Evolutionary conservation across 2,797 vertebrate genomes (phyloP).

Genomic region (Epinephelus malabaricus): DNA sequence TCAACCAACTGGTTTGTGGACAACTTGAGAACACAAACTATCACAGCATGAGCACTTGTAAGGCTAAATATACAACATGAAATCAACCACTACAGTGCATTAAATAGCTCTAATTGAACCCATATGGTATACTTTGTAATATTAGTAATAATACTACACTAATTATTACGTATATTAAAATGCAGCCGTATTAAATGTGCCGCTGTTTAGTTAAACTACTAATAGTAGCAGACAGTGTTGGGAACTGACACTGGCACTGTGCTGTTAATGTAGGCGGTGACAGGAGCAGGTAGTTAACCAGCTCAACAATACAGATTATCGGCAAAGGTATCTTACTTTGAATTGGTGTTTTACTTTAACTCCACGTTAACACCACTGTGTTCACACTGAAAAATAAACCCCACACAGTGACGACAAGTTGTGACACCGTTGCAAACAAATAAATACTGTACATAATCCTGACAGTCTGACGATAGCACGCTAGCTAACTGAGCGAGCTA

Average conservation of each 20-base stretch:
- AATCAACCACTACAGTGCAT: background rate
- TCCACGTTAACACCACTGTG: fast-evolving
- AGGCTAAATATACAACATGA: too few relatives aligned
- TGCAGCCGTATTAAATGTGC: background rate
- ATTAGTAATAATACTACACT: too few relatives aligned
- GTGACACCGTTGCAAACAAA: background rate
- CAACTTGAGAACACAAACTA: background rate
- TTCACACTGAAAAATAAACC: background rate
- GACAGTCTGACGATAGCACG: slow-evolving; percentile 33
- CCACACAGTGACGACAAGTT: background rate
- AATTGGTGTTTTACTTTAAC: background rate
- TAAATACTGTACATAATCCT: slow-evolving; percentile 36
- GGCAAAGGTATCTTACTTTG: background rate
- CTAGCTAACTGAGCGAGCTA: slow-evolving; percentile 48
- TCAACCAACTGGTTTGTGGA: background rate
- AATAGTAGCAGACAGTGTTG: background rate
- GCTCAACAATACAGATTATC: slow-evolving; percentile 50
- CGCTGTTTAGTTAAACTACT: background rate
- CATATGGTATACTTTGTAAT: background rate
- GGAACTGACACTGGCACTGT: slow-evolving; percentile 9
- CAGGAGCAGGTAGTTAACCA: slow-evolving; percentile 64
- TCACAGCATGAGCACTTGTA: background rate
- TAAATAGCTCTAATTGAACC: too few relatives aligned
- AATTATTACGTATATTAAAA: background rate
- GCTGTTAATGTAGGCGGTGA: slow-evolving; percentile 29